Conservation (phyloP, 2,113 vertebrate genomes). For the Rhinopithecus roxellana region DNA sequence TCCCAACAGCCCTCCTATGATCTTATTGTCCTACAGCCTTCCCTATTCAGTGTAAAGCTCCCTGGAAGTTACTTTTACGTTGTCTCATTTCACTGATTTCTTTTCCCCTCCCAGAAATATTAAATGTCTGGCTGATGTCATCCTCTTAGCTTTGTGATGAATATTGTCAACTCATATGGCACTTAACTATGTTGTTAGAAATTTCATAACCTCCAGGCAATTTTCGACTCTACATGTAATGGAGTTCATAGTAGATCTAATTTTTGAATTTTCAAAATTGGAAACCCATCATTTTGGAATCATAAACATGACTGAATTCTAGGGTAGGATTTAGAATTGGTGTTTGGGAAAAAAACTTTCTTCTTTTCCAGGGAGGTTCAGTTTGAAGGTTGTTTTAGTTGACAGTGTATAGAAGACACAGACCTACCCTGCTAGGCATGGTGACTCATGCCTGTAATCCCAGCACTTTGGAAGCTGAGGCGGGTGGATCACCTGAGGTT, state of each 20-base stretch:
- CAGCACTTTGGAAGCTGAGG: no score
- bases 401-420: neutral
- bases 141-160: neutral
- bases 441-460: no score
- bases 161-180: neutral
- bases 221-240: neutral
- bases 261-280: neutral
- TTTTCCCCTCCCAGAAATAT: neutral
- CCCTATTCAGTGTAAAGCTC: neutral
- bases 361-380: neutral
- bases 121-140: neutral
- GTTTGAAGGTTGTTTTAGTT: neutral
- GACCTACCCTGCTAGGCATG: rapidly evolving
- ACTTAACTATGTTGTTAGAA: neutral
- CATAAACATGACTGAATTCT: neutral
- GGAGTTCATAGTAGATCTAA: neutral
- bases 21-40: neutral
- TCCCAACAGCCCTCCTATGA: neutral
- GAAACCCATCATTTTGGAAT: neutral
- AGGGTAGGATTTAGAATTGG: neutral
- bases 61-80: neutral
- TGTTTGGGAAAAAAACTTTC: neutral
- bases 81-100: neutral
- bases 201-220: neutral
- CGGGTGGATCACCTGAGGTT: no score